These are phyloP conservation scores for Tetrax tetrax DNA, from an alignment of 2,113 vertebrate genomes.

Conservation along the genomic window DNA sequence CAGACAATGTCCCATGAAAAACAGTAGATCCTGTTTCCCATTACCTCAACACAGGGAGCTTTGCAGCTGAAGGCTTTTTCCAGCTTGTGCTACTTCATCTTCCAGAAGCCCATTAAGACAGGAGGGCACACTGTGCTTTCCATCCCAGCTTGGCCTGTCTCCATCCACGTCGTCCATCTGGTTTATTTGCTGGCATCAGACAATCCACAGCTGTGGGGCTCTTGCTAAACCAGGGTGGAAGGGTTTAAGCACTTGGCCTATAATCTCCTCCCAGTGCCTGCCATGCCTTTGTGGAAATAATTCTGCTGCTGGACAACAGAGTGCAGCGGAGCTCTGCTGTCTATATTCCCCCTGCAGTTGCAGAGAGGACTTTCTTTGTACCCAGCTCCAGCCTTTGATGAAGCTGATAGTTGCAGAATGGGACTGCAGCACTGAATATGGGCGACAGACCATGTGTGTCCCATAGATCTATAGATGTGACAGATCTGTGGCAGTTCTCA, in stretches of 20 bases:
- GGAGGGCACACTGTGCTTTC: constrained; percentile 41
- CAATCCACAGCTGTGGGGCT: constrained; percentile 59
- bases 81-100: constrained; percentile 40
- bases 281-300: background rate
- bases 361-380: background rate
- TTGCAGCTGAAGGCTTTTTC: constrained; percentile 28
- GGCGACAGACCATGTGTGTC: background rate
- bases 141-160: constrained; percentile 53
- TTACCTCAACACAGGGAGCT: background rate
- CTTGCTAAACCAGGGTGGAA: constrained; percentile 51
- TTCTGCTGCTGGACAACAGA: background rate
- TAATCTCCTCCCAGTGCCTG: background rate
- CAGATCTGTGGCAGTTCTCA: background rate
- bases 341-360: background rate
- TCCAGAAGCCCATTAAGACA: constrained; percentile 59
- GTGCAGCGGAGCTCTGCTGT: background rate
- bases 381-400: background rate
- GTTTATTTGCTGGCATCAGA: constrained; percentile 65
- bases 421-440: background rate
- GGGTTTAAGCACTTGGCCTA: constrained; percentile 24
- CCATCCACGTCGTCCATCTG: constrained; percentile 54
- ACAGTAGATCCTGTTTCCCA: background rate
- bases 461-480: background rate
- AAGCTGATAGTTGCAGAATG: background rate
- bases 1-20: background rate